Base-by-base conservation (phyloP, 1,140 invertebrate genomes). In the Hyles euphorbiae region DNA sequence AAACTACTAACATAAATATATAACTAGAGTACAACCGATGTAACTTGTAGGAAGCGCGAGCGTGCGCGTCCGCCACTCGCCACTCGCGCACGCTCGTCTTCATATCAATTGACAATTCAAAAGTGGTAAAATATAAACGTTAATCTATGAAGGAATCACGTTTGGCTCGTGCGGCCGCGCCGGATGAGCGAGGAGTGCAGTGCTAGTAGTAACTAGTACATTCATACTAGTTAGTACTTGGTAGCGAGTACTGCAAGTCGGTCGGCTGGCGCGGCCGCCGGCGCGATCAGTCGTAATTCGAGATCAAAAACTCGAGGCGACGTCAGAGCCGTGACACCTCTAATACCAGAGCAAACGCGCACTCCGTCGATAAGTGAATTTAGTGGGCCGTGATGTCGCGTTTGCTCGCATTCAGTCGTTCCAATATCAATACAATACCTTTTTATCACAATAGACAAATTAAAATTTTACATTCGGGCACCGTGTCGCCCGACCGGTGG, bases 121-220 rank as follows among this genome's bases (percentile, higher is more conserved):
- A 75, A 78, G 68, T 74, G 76, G 76, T 80, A 82, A 81, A 81
- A 76, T 76, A 68, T 72, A 81, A 75, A 75, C 64, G 69, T 76
- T 78, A 80, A 74, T 78, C 75, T 85, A 85, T 70, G 69, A 70
- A 77, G 77, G 77, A 85, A 81, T 78, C 74, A 68, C 80, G 74
- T 68, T 55, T 49, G 54, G 65, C 57, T 65, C 54, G 67, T 58
- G 61, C 58, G 66, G 36, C 36, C 54, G 61, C 48, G 61, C 33
- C 10, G 46, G 48, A 53, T 22, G 22, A 22, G 22, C 22, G 22
- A 22, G 22, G 22, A 22, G 22, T 22, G 22, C 22, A 22, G 22
- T 22, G 22, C 22, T 22, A 22, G 0, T 22, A 22, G 22, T 22
- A 22, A 22, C 2, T 22, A 22, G 22, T 22, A 22, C 22, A 22